Base-by-base conservation (phyloP, 1,140 invertebrate genomes). In the Musca domestica region DNA sequence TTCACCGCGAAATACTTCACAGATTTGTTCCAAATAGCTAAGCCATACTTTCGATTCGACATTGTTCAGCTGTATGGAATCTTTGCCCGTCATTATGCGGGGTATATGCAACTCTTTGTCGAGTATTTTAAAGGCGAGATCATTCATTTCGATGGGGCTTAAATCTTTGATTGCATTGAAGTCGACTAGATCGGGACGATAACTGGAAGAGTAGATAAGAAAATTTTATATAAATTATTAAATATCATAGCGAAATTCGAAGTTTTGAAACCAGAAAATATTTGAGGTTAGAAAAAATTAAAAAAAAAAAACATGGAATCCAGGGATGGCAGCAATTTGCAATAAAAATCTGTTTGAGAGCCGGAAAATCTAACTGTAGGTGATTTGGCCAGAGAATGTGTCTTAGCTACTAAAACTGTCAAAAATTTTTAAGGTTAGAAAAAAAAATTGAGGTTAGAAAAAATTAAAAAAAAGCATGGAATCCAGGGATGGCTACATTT, bases 141-240 rank as follows among this genome's bases (percentile, higher is more conserved):
- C 91, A 83, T 93, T 93, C 78, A 93, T 93, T 72, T 87, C 85
- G 41, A 82, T 78, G 14, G 85, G 77, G 23, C 79, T 79, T 72
- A 92, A 88, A 63, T 89, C 86, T 67, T 88, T 86, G 30, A 95
- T 82, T 34, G 86, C 84, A 71, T 84, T 82, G 73, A 90, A 91
- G 74, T 95, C 91, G 63, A 96, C 86, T 19, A 96, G 84, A 84
- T 95, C 91, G n/a, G 95, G 94, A 70, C 93, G 85, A 83, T 95
- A 96, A 72, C 91, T 89, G 80, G 91, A 87, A 71, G 65, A 51
- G 20, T 80, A 73, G 20, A 75, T 73, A 70, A 69, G 6, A 17
- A 67, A 70, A 63, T 17, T 6, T 19, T 10, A 54, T 61, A 7
- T 10, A n/a, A n/a, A n/a, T n/a, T n/a, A n/a, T n/a, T n/a, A n/a